These are phyloP conservation scores for Cenopis cana DNA, from an alignment of 2,888 invertebrate genomes.

Conservation along the genomic window DNA sequence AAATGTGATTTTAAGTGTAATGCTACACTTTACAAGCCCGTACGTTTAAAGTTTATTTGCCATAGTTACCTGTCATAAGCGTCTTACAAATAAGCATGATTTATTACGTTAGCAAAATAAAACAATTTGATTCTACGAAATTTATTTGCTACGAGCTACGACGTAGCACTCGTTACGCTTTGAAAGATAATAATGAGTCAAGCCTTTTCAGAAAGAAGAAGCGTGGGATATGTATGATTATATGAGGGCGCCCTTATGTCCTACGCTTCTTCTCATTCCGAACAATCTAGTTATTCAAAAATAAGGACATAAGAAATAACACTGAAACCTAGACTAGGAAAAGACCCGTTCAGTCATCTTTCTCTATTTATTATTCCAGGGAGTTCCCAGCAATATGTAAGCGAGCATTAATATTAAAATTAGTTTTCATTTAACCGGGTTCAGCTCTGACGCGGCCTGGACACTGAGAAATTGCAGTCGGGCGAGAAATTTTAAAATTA, in stretches of 20 bases:
- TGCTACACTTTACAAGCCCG: constrained; percentile 22
- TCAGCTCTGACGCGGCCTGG: constrained; percentile 35
- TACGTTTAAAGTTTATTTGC: constrained; percentile 7
- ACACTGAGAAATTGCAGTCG: constrained; percentile 45
- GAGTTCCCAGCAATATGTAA: constrained; percentile 41
- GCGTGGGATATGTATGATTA: too few relatives aligned
- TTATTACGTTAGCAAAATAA: too few relatives aligned
- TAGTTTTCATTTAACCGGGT: constrained; percentile 48
- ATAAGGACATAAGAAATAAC: not conserved
- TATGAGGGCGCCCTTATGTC: too few relatives aligned
- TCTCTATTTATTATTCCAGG: constrained; percentile 23
- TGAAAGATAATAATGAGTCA: not conserved
- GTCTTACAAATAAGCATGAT: not conserved
- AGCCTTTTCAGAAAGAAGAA: too few relatives aligned
- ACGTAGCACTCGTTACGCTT: not conserved
- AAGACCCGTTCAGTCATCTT: constrained; percentile 27
- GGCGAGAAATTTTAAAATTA: constrained; percentile 37
- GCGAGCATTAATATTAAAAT: constrained; percentile 47
- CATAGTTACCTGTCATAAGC: not conserved
- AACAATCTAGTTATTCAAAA: too few relatives aligned
- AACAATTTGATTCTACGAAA: not conserved
- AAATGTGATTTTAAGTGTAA: constrained; percentile 38
- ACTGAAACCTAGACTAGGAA: constrained; percentile 8
- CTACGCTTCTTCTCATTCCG: too few relatives aligned
- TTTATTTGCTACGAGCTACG: not conserved